Evolutionary conservation across 1,140 invertebrate genomes (phyloP).

Genomic region (Aphaenogaster floridana): DNA sequence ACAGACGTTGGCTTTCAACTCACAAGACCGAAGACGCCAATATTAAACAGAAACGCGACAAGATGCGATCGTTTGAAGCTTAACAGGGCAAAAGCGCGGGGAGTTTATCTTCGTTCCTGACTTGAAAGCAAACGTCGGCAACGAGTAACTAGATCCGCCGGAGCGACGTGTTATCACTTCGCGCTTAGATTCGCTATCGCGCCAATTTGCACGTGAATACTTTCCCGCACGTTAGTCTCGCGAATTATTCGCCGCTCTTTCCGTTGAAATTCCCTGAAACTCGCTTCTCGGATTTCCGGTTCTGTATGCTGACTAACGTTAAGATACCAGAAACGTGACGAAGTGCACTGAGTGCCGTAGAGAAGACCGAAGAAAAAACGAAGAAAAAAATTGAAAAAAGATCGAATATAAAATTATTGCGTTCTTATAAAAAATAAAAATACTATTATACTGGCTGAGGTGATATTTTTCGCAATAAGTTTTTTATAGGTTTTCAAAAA

Average conservation of each 20-base stretch:
- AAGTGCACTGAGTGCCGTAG: background rate
- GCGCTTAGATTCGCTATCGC: slow-evolving; percentile 48
- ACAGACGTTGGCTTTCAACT: background rate
- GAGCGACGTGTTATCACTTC: slow-evolving; percentile 54
- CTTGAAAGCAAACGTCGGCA: slow-evolving; percentile 47
- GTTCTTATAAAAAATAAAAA: too few species aligned
- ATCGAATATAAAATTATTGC: background rate
- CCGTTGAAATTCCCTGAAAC: background rate
- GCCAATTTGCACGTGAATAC: slow-evolving; percentile 56
- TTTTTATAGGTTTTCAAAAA: too few species aligned
- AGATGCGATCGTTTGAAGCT: slow-evolving; percentile 39
- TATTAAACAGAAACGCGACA: slow-evolving; percentile 36
- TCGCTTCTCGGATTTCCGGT: slow-evolving; percentile 24
- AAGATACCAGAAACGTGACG: background rate
- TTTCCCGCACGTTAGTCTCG: slow-evolving; percentile 33
- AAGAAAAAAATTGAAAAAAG: background rate
- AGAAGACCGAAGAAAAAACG: background rate
- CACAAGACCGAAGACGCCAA: background rate
- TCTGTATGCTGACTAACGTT: slow-evolving; percentile 19
- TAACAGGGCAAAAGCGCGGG: slow-evolving; percentile 11
- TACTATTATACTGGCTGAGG: too few species aligned
- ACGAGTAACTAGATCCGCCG: slow-evolving; percentile 34
- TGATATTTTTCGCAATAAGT: too few species aligned
- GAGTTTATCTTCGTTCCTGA: slow-evolving; percentile 50
- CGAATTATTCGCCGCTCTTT: slow-evolving; percentile 40